Evolutionary conservation across 2,888 invertebrate species (phyloP).

Genomic region (Aphodius granarius): DNA sequence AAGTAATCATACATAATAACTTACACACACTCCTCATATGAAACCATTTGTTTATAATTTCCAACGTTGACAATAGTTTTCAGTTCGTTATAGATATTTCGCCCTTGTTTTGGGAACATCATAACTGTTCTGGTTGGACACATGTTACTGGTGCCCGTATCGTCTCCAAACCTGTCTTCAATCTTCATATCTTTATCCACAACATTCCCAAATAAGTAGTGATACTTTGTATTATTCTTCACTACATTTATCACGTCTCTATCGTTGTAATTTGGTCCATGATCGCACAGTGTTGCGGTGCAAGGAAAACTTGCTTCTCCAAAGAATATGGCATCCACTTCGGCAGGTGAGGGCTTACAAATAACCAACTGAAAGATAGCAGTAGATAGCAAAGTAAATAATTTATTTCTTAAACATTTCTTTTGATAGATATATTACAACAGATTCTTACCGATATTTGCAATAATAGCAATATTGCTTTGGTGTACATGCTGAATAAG

Average conservation of each 20-base stretch:
- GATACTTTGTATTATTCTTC: not conserved
- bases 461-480: not conserved
- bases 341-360: not conserved
- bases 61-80: slow-evolving; percentile 21
- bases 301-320: not conserved
- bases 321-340: not conserved
- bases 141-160: not conserved
- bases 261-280: not conserved
- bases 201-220: slow-evolving; percentile 8
- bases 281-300: not conserved
- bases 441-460: not conserved
- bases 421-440: too few relatives aligned
- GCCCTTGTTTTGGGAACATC: slow-evolving; percentile 3
- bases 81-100: slow-evolving; percentile 2
- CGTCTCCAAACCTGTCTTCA: not conserved
- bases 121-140: slow-evolving; percentile 7
- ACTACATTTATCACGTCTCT: not conserved
- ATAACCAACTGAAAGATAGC: not conserved
- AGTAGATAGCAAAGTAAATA: too few relatives aligned
- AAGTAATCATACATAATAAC: not conserved
- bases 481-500: not conserved
- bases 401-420: too few relatives aligned
- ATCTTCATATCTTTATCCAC: not conserved
- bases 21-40: slow-evolving; percentile 19
- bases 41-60: slow-evolving; percentile 3